phyloP scores from a whole-genome alignment of 2,888 invertebrate species.

The Limnephilus marmoratus region DNA sequence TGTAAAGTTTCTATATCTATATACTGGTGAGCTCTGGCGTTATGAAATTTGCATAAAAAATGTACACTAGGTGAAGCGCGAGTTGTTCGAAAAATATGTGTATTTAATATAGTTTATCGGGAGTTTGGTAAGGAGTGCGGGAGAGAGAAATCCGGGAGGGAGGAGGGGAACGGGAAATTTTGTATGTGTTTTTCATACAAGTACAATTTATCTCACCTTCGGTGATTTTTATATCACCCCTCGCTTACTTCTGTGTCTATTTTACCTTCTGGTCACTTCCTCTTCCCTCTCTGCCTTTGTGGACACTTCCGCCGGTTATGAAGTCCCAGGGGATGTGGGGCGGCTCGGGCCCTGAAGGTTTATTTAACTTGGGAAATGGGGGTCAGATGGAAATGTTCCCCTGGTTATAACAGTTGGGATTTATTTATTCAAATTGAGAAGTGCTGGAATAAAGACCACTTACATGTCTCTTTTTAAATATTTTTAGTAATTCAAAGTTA shows the following conservation, averaged over 20 bases:
- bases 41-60: too few species aligned
- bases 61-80: too few species aligned
- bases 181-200: neutral
- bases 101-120: too few species aligned
- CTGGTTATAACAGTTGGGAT: neutral
- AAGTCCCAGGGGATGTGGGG: constrained; percentile 31
- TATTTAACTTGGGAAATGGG: constrained; percentile 32
- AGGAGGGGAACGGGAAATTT: too few species aligned
- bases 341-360: constrained; percentile 1
- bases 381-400: constrained; percentile 6
- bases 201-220: constrained; percentile 18
- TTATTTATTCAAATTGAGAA: neutral
- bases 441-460: neutral
- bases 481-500: too few species aligned
- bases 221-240: constrained; percentile 33
- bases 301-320: constrained; percentile 44
- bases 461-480: too few species aligned
- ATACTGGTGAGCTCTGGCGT: too few species aligned
- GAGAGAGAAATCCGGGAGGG: too few species aligned
- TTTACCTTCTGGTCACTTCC: constrained; percentile 25
- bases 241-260: neutral
- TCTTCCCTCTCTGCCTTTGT: constrained; percentile 38
- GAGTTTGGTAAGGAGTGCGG: too few species aligned
- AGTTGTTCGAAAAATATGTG: too few species aligned
- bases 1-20: too few species aligned